Evolutionary conservation across 2,797 vertebrate genomes (phyloP).

Genomic region (Kryptolebias ocellatus): DNA sequence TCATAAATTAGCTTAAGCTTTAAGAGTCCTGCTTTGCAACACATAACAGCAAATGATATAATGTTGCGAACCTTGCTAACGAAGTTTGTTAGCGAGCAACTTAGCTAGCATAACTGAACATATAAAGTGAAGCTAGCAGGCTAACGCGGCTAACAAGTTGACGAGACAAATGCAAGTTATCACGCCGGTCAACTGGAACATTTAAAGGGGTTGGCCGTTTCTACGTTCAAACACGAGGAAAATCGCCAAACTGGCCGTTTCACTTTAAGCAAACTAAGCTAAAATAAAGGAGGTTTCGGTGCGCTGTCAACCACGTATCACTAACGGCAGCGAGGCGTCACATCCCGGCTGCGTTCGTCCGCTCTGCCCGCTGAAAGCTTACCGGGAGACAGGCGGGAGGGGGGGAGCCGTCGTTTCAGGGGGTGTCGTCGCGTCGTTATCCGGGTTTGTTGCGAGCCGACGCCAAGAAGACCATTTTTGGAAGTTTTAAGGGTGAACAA

Average conservation of each 20-base stretch:
- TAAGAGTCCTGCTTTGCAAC: not conserved
- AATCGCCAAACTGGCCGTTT: not conserved
- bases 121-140: conserved; percentile 48
- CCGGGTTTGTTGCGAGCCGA: conserved; percentile 77
- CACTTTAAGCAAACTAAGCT: not conserved
- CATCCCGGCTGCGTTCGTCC: conserved; percentile 22
- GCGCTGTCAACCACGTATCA: conserved; percentile 35
- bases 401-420: conserved; percentile 47
- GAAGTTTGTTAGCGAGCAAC: conserved; percentile 43
- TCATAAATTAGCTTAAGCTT: not conserved
- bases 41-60: not conserved
- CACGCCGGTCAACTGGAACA: conserved; percentile 33
- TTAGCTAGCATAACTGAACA: conserved; percentile 44
- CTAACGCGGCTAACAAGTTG: conserved; percentile 65
- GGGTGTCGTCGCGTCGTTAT: conserved; percentile 74
- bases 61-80: not conserved
- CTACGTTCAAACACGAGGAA: not conserved
- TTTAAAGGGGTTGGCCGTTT: conserved; percentile 8
- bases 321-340: conserved; percentile 20
- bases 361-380: conserved; percentile 35
- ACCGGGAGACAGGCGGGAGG: conserved; percentile 42
- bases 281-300: not conserved
- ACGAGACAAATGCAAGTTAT: conserved; percentile 41
- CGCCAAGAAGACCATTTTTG: conserved; percentile 72
- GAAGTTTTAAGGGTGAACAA: conserved; percentile 32